phyloP scores from a whole-genome alignment of 2,797 vertebrate genomes.

The Danionella dracula region DNA sequence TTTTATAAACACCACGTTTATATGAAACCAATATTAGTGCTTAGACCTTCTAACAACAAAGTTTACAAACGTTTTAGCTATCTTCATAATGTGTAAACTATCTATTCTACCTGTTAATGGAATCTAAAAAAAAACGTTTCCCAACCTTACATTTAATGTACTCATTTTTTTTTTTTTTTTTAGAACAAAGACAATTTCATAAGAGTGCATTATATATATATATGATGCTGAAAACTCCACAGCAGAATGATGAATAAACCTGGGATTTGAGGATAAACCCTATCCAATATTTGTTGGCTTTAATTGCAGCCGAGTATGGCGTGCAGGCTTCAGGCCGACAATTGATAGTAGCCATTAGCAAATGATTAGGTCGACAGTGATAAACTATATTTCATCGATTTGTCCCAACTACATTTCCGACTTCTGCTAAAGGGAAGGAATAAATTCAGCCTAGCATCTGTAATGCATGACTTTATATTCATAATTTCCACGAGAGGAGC shows the following conservation, averaged over 20 bases:
- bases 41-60: no score
- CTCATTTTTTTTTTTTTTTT: background rate
- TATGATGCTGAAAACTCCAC: slow-evolving; percentile 64
- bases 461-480: slow-evolving; percentile 75
- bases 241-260: slow-evolving; percentile 72
- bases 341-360: slow-evolving; percentile 79
- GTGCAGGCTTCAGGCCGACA: slow-evolving; percentile 61
- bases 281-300: slow-evolving; percentile 66
- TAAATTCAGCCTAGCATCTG: slow-evolving; percentile 72
- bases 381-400: slow-evolving; percentile 75
- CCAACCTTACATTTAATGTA: no score
- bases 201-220: slow-evolving; percentile 25
- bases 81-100: no score
- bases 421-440: slow-evolving; percentile 69
- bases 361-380: slow-evolving; percentile 78
- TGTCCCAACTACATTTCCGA: slow-evolving; percentile 70
- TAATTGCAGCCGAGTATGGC: slow-evolving; percentile 68
- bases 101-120: no score
- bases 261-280: slow-evolving; percentile 65
- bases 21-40: no score
- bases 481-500: slow-evolving; percentile 65
- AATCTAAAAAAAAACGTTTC: no score
- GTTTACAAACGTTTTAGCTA: no score
- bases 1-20: no score
- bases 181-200: background rate